Evolutionary conservation across 2,113 vertebrate species (phyloP).

Genomic region (Furnarius figulus): DNA sequence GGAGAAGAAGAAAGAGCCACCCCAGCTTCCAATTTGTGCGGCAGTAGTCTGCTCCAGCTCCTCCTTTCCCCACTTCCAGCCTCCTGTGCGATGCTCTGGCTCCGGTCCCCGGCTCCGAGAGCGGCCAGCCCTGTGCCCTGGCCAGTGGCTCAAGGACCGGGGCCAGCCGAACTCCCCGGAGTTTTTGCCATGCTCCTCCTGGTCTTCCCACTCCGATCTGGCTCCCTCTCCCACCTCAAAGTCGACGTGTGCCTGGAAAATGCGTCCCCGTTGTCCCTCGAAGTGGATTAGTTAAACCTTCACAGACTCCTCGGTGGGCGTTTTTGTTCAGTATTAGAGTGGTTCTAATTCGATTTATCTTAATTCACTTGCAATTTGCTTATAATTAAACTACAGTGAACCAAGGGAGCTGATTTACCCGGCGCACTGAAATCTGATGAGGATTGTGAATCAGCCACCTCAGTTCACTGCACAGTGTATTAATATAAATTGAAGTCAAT

Average conservation of each 20-base stretch:
- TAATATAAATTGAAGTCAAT: slow-evolving; percentile 58
- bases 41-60: not conserved
- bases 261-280: not conserved
- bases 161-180: not conserved
- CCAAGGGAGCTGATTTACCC: slow-evolving; percentile 50
- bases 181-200: fast-evolving
- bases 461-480: slow-evolving; percentile 56
- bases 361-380: slow-evolving; percentile 65
- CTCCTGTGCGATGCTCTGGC: not conserved
- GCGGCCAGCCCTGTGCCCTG: not conserved
- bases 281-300: not conserved
- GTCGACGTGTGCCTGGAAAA: fast-evolving
- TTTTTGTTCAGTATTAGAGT: not conserved
- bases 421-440: slow-evolving; percentile 42
- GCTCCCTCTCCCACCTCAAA: not conserved
- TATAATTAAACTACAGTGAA: slow-evolving; percentile 60
- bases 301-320: not conserved
- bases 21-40: slow-evolving; percentile 33
- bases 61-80: not conserved
- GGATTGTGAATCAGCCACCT: slow-evolving; percentile 47
- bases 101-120: fast-evolving
- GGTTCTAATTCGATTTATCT: slow-evolving; percentile 64
- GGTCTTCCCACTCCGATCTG: fast-evolving
- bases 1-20: not conserved
- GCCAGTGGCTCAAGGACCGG: not conserved